Base-by-base conservation (phyloP, 2,888 invertebrate genomes). In the Rhorus exstirpatorius region DNA sequence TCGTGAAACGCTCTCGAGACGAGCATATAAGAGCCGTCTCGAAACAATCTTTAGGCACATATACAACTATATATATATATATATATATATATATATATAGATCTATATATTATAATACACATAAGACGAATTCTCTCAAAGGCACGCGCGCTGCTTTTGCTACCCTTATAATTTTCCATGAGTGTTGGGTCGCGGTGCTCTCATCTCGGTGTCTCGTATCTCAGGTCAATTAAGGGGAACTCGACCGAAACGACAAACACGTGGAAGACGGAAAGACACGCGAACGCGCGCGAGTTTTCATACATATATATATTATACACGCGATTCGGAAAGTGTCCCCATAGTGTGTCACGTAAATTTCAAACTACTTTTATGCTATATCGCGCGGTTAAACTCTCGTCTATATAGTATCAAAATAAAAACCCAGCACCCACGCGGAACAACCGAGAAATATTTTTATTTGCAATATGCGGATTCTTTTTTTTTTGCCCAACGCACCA, bases 231-330 rank as follows among this genome's bases (percentile, higher is more conserved):
- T 93, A 92, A 92, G 91, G 82, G 87, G 91, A 91, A 91, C 88
- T 89, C 91, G 91, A 87, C 89, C 90, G 92, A 92, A 93, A 93
- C 92, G 93, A 92, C 93, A 92, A 93, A 92, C 93, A 93, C 90
- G 89, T 92, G 93, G 89, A 87, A 85, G 85, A 72, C 67, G 81
- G 51, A 71, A 82, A 74, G 55, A 70, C 72, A 71, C 61, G 81
- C 74, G 31, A 31, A 41, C 74, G 70, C 51, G 71, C 63, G 35
- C n/a, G n/a, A n/a, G n/a, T n/a, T n/a, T n/a, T n/a, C n/a, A n/a
- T n/a, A n/a, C n/a, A n/a, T n/a, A n/a, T n/a, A n/a, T n/a, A n/a
- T n/a, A n/a, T n/a, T n/a, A n/a, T n/a, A n/a, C n/a, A n/a, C n/a
- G 31, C 65, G 75, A 65, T 71, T 71, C 58, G 17, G 44, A 12